Evolutionary conservation across 2,888 invertebrate species (phyloP).

Genomic region (Catocala sponsa): DNA sequence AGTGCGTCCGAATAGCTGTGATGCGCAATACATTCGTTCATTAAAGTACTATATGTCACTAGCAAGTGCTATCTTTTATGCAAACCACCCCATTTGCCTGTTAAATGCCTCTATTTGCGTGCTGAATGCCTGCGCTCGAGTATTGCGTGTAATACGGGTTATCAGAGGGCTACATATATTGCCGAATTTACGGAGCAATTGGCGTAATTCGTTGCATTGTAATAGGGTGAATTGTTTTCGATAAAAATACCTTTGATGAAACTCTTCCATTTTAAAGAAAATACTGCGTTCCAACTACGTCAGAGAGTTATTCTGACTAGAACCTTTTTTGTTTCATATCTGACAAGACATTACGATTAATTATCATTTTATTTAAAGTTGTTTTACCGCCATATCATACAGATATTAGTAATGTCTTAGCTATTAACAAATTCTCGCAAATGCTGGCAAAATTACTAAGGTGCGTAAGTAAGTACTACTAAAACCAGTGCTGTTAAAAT

Average conservation of each 20-base stretch:
- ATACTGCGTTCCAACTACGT: too few relatives aligned
- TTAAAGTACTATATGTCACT: constrained; percentile 23
- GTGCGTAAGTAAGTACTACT: too few relatives aligned
- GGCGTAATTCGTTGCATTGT: background rate
- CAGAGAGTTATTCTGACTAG: too few relatives aligned
- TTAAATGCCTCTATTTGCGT: constrained; percentile 27
- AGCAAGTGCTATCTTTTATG: constrained; percentile 36
- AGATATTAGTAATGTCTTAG: too few relatives aligned
- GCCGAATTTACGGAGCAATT: background rate
- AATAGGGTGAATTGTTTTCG: background rate
- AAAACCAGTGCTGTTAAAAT: too few relatives aligned
- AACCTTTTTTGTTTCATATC: too few relatives aligned
- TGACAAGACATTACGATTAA: too few relatives aligned
- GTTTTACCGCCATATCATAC: too few relatives aligned
- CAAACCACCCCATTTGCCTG: constrained; percentile 34
- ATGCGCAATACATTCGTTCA: constrained; percentile 16
- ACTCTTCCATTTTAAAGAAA: too few relatives aligned
- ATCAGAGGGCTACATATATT: constrained; percentile 16
- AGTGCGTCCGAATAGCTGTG: background rate
- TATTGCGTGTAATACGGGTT: constrained; percentile 14
- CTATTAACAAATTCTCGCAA: too few relatives aligned
- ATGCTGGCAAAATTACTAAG: too few relatives aligned
- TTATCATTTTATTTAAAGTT: too few relatives aligned
- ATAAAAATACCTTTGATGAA: background rate
- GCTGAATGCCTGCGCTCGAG: constrained; percentile 25